Evolutionary conservation across 2,888 invertebrate genomes (phyloP).

Genomic region (Caenorhabditis sulstoni): DNA sequence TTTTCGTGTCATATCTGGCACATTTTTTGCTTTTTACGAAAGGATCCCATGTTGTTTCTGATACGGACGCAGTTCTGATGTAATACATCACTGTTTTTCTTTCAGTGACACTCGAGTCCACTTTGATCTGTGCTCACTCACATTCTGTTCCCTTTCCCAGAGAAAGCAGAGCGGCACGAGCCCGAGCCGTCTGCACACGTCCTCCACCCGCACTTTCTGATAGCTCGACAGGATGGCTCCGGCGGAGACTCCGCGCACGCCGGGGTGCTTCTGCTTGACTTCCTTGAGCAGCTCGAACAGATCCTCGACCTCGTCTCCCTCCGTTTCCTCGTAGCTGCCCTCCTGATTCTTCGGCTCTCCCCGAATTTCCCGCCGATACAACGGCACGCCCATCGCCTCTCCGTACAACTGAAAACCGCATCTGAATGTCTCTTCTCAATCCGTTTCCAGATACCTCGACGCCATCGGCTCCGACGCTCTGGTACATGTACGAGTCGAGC

Average conservation of each 20-base stretch:
- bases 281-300: conserved; percentile 88
- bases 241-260: conserved; percentile 89
- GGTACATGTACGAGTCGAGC: conserved; percentile 98
- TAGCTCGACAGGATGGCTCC: conserved; percentile 99
- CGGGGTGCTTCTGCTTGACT: conserved; percentile 85
- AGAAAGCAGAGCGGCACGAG: conserved; percentile 92
- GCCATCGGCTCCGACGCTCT: conserved; percentile 97
- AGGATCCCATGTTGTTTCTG: no score
- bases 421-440: neutral
- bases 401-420: conserved; percentile 87
- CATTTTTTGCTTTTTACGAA: no score
- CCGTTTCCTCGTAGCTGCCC: conserved; percentile 82
- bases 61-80: no score
- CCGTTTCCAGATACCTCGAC: conserved; percentile 84
- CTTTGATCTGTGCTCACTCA: conserved; percentile 32
- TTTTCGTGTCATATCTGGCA: no score
- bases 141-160: conserved; percentile 93
- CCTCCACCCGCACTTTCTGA: conserved; percentile 91
- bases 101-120: no score
- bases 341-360: conserved; percentile 86
- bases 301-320: conserved; percentile 97
- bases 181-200: conserved; percentile 89
- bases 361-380: conserved; percentile 89
- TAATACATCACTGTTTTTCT: neutral
- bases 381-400: conserved; percentile 93